Conservation (phyloP, 1,140 invertebrate genomes). For the Drosophila parabipectinata region DNA sequence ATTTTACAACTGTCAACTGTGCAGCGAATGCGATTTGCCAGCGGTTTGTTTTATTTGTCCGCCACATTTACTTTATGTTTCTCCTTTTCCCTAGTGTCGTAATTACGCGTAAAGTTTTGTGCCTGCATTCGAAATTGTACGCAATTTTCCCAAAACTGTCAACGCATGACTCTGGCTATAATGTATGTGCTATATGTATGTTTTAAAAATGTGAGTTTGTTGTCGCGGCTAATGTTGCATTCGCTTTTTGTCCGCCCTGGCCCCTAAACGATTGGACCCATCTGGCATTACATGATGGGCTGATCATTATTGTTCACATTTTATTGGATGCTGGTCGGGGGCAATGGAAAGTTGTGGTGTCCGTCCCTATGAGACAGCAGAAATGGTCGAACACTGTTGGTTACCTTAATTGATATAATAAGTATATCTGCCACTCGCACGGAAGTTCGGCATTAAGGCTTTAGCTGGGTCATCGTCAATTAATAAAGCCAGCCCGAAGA, state of each 20-base stretch:
- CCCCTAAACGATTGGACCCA: slow-evolving; percentile 15
- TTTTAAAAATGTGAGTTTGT: slow-evolving; percentile 70
- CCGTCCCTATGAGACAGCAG: slow-evolving; percentile 60
- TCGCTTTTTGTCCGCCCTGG: slow-evolving; percentile 2
- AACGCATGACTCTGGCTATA: slow-evolving; percentile 56
- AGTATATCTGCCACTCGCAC: slow-evolving; percentile 54
- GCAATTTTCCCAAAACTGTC: slow-evolving; percentile 76
- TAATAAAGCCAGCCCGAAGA: slow-evolving; percentile 17
- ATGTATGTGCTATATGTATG: slow-evolving; percentile 1
- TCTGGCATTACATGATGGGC: slow-evolving; percentile 66
- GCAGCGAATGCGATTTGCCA: slow-evolving; percentile 54
- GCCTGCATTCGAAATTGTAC: slow-evolving; percentile 65
- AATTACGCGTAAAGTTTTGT: slow-evolving; percentile 63
- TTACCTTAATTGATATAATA: slow-evolving; percentile 75
- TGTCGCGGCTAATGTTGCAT: slow-evolving; percentile 40
- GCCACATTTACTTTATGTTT: slow-evolving; percentile 3
- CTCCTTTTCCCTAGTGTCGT: slow-evolving; percentile 30
- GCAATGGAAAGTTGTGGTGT: slow-evolving; percentile 54
- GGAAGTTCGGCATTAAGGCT: slow-evolving; percentile 65
- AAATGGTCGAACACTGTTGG: slow-evolving; percentile 46
- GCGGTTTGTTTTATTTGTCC: slow-evolving; percentile 48
- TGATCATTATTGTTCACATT: slow-evolving; percentile 64
- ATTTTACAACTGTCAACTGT: slow-evolving; percentile 71
- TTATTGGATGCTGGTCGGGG: slow-evolving; percentile 7
- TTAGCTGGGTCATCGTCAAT: slow-evolving; percentile 65